Conservation (phyloP, 2,888 invertebrate species). For the Leuctra nigra region DNA sequence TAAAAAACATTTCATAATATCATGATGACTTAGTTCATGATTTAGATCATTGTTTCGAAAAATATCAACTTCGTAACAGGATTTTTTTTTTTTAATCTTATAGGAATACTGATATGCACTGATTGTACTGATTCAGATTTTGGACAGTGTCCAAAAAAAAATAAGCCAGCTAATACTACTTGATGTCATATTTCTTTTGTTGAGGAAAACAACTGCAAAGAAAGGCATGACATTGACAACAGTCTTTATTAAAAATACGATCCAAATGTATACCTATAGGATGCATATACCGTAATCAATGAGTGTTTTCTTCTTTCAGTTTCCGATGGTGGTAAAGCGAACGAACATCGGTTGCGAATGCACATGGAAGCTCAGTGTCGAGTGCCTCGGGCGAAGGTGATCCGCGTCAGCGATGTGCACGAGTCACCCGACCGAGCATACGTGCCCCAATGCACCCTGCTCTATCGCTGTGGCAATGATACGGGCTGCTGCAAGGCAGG, state of each 20-base stretch:
- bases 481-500: constrained; percentile 77
- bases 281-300: no score
- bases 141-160: no score
- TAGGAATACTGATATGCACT: not conserved
- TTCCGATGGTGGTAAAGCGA: constrained; percentile 32
- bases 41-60: no score
- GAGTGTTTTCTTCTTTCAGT: no score
- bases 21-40: no score
- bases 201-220: no score
- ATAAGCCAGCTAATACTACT: no score
- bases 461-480: constrained; percentile 82
- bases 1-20: no score
- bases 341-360: constrained; percentile 42
- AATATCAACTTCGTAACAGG: no score
- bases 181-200: not conserved
- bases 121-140: not conserved
- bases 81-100: not conserved
- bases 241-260: no score
- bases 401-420: constrained; percentile 64
- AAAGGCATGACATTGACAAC: no score
- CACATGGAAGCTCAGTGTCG: constrained; percentile 53
- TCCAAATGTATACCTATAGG: no score
- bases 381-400: constrained; percentile 65
- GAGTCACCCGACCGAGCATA: constrained; percentile 66
- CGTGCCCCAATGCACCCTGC: constrained; percentile 75